A percentile compares a stretch with the other conserved stretches of the same genome.
phyloP scores from a whole-genome alignment of 1,140 invertebrate genomes.

The Drosophila pandora region DNA sequence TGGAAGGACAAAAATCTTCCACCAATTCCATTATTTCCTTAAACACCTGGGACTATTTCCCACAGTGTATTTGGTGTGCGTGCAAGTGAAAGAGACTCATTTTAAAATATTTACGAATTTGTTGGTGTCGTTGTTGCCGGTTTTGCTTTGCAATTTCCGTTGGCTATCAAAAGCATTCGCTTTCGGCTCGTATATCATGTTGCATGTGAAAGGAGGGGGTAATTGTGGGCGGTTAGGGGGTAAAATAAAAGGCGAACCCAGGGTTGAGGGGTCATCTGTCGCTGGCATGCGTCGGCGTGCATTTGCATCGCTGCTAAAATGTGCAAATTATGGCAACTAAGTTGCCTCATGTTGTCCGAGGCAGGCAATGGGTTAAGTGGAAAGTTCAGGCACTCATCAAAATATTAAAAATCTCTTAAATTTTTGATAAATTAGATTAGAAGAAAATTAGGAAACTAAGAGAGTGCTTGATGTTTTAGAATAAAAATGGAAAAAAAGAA shows the following conservation, averaged over 20 bases:
- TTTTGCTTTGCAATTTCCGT: slow-evolving; percentile 70
- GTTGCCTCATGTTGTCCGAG: slow-evolving; percentile 65
- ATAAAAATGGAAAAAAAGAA: no score
- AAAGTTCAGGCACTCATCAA: not conserved
- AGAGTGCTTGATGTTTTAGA: no score
- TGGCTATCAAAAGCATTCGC: slow-evolving; percentile 68
- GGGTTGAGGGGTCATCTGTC: slow-evolving; percentile 48
- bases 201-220: slow-evolving; percentile 12
- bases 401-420: not conserved
- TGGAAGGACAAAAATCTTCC: no score
- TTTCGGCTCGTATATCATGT: slow-evolving; percentile 42
- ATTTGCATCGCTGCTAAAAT: slow-evolving; percentile 61
- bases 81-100: slow-evolving; percentile 19
- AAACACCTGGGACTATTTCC: not conserved
- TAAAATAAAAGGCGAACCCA: not conserved
- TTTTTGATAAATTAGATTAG: not conserved
- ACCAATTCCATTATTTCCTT: no score
- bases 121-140: slow-evolving; percentile 46
- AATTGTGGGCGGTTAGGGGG: no score
- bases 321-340: slow-evolving; percentile 80
- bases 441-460: no score
- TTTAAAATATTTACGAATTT: slow-evolving; percentile 66
- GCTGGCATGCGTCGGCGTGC: slow-evolving; percentile 54
- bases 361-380: slow-evolving; percentile 54
- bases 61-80: not conserved